Base-by-base conservation (phyloP, 2,888 invertebrate genomes). In the Ditula angustiorana region DNA sequence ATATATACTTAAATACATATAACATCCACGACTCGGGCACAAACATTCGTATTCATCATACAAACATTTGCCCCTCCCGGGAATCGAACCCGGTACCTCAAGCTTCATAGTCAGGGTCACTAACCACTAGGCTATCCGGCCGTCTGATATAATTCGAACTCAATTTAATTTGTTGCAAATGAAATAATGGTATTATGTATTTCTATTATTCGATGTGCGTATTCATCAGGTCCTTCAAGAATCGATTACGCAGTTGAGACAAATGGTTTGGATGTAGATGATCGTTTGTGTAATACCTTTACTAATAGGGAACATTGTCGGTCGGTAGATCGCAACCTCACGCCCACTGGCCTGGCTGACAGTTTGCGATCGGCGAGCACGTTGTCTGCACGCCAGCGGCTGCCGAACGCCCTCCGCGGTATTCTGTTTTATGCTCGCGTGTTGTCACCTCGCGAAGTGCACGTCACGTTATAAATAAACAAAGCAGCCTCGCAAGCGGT, bases 261-360 rank as follows among this genome's bases (percentile, higher is more conserved):
- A 77, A 81, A 82, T 76, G 74, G 75, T 77, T 78, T 81, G 75
- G 76, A 74, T 79, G 75, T 75, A 71, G 77, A 80, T 73, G 75
- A 74, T 75, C 74, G 79, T 82, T 82, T 81, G 81, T 82, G 81
- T 82, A 85, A 84, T 83, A 76, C 74, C 78, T 82, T 74, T 76
- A 76, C 84, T 83, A 83, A 85, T 84, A 85, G 79, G 85, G 80
- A 85, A 85, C 86, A 84, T 83, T 75, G 78, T 81, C 78, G 75
- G 80, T 79, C 74, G 75, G 78, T 77, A 76, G 78, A 78, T 77
- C 75, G 78, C 73, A 71, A 71, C 61, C 72, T 70, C 67, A 70
- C 65, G 69, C 61, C 57, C 61, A 60, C 61, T 64, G 60, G 63
- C 62, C 55, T 33, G 71, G 72, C 77, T 79, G 82, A 83, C 88